Base-by-base conservation (phyloP, 2,113 vertebrate genomes). In the Okapia johnstoni region DNA sequence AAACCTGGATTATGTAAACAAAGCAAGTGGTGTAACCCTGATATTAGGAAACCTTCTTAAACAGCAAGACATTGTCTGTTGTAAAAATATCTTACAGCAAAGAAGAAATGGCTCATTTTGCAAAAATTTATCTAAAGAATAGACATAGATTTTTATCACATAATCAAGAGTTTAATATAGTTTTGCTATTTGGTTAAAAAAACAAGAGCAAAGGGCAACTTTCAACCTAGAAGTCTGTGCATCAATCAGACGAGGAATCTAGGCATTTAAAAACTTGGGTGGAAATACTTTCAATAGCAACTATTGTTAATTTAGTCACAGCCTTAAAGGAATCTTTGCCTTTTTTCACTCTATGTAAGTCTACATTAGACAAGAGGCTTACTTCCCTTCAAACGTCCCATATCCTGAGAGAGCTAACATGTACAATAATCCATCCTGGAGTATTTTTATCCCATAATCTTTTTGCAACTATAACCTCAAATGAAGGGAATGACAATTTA, bases 41-140 rank as follows among this genome's bases (percentile, higher is more conserved):
- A 88, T 76, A 90, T 66, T 83, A 95, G 36, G 81, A 95, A 33
- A 91, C 40, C 43, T 95, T 90, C 85, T 97, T 76, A 95, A 93
- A 96, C 50, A 81, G 30, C 33, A 94, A 96, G 57, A 85, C 77
- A 92, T 46, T 60, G 58, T 26, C 54, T 96, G 60, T 61, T 95
- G 40, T 96, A 93, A 97, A 94, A 97, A 84, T 83, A 97, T 61
- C 88, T 79, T 79, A 91, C 33, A 92, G 83, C 25, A 97, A 97
- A 94, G 85, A 94, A 96, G 63, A 95, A 94, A 98, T 79, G 79
- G 83, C 83, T 97, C 94, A 94, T 96, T 97, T 90, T 96, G 90
- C 83, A 97, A 93, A 97, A 98, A 90, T 28, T 93, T 83, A 63
- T 96, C 33, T 73, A 36, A 83, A 73, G 50, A 79, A 92, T 40